Conservation (phyloP, 2,113 vertebrate species). For the Macrotus californicus region DNA sequence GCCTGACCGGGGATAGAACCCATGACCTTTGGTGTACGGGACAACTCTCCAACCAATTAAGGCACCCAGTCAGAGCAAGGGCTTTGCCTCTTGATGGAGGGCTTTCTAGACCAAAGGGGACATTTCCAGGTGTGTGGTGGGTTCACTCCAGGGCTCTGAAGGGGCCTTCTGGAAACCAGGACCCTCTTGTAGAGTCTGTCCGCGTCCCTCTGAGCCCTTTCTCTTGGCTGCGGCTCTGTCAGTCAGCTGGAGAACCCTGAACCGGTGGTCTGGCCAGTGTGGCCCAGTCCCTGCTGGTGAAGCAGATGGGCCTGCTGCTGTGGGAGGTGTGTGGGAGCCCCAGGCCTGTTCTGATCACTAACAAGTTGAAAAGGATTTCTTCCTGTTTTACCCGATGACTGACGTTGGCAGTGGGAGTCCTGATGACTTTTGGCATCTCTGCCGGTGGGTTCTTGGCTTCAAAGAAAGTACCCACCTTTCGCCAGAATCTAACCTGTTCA, state of each 20-base stretch:
- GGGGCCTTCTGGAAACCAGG: not conserved
- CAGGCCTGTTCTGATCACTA: not conserved
- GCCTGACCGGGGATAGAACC: too few relatives aligned
- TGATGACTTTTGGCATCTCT: not conserved
- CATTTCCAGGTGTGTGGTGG: rapidly evolving
- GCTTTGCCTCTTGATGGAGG: not conserved
- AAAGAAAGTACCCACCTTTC: not conserved
- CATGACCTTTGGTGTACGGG: too few relatives aligned
- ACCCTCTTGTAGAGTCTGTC: not conserved
- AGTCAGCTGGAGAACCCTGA: not conserved
- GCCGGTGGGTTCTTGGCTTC: not conserved
- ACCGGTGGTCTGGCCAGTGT: not conserved
- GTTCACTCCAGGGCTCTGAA: not conserved
- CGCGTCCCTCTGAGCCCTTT: rapidly evolving
- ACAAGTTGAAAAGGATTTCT: too few relatives aligned
- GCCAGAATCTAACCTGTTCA: not conserved
- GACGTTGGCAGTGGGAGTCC: not conserved
- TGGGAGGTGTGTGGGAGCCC: not conserved
- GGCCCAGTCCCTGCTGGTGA: not conserved
- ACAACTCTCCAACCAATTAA: too few relatives aligned
- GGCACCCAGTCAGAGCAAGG: not conserved
- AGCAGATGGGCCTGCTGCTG: rapidly evolving
- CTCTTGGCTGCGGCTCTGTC: rapidly evolving
- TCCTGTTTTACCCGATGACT: rapidly evolving
- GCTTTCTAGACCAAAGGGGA: not conserved